Conservation (phyloP, 2,888 invertebrate genomes). For the Eulithis prunata region DNA sequence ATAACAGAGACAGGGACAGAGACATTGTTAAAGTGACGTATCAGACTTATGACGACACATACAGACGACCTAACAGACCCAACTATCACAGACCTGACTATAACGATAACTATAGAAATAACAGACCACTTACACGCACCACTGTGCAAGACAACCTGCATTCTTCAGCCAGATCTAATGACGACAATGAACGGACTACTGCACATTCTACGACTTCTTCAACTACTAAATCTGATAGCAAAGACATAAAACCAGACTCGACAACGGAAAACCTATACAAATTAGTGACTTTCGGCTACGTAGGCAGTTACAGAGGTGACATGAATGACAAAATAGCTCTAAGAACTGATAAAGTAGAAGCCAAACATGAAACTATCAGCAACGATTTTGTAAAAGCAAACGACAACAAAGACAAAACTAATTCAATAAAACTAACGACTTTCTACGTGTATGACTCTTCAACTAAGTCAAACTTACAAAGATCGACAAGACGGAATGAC, state of each 20-base stretch:
- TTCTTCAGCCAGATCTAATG: conserved; percentile 75
- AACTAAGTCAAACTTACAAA: conserved; percentile 69
- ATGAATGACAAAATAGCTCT: conserved; percentile 41
- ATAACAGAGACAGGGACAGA: conserved; percentile 67
- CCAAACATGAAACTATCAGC: conserved; percentile 56
- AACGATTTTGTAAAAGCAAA: conserved; percentile 66
- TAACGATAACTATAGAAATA: conserved; percentile 59
- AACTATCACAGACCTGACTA: conserved; percentile 64
- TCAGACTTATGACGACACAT: conserved; percentile 78
- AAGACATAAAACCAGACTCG: conserved; percentile 43
- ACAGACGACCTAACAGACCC: conserved; percentile 72
- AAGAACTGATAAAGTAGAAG: conserved; percentile 35
- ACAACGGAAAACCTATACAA: conserved; percentile 75
- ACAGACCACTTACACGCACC: conserved; percentile 58
- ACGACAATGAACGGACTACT: conserved; percentile 51
- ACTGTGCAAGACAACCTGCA: conserved; percentile 51
- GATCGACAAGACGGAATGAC: conserved; percentile 75
- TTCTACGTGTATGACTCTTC: conserved; percentile 74
- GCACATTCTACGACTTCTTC: conserved; percentile 13
- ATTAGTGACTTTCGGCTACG: conserved; percentile 79
- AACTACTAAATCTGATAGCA: conserved; percentile 35
- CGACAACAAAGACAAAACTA: conserved; percentile 43
- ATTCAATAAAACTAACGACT: conserved; percentile 68
- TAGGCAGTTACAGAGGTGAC: conserved; percentile 75
- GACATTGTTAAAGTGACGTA: conserved; percentile 77